These are phyloP conservation scores for Pantala flavescens DNA, from an alignment of 1,140 invertebrate genomes.

Conservation along the genomic window DNA sequence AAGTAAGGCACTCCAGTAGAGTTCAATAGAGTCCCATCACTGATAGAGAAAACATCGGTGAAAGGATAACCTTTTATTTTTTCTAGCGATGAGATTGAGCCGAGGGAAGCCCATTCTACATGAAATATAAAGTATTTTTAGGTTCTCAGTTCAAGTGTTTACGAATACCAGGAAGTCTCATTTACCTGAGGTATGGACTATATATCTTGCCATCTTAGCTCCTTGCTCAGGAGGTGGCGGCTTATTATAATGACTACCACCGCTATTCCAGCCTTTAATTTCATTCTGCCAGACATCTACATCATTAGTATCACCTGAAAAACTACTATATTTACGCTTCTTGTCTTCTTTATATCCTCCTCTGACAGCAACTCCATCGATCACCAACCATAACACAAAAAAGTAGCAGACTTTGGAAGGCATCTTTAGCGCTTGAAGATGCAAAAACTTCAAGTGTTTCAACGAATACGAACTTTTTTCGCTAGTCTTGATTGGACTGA, in stretches of 20 bases:
- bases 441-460: too few species aligned
- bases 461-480: too few species aligned
- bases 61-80: conserved; percentile 57
- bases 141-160: neutral
- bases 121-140: conserved; percentile 21
- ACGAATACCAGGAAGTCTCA: conserved; percentile 18
- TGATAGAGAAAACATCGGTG: conserved; percentile 59
- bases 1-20: conserved; percentile 67
- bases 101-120: conserved; percentile 59
- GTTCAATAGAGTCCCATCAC: conserved; percentile 50
- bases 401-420: too few species aligned
- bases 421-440: too few species aligned
- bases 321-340: too few species aligned
- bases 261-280: too few species aligned
- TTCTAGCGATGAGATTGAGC: conserved; percentile 54
- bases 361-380: too few species aligned
- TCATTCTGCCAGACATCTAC: too few species aligned
- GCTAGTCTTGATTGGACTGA: too few species aligned
- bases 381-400: too few species aligned
- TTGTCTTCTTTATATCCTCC: too few species aligned
- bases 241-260: neutral
- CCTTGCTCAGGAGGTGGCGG: conserved; percentile 35
- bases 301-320: too few species aligned
- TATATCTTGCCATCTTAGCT: conserved; percentile 41
- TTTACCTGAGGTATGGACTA: conserved; percentile 41